Base-by-base conservation (phyloP, 2,797 vertebrate genomes). In the Enteromius paludinosus region DNA sequence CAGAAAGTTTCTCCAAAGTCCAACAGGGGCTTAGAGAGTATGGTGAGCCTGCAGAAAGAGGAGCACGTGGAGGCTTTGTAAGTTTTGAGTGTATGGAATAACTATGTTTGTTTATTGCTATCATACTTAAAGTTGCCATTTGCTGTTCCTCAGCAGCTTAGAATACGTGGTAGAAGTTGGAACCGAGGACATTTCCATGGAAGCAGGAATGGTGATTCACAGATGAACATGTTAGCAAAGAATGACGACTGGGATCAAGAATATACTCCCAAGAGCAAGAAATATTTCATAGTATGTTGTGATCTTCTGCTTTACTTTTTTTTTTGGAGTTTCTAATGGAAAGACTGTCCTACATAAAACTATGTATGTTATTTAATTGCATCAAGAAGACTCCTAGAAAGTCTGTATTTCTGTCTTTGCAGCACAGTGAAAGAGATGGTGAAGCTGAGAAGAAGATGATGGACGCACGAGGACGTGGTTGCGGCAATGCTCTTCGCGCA, bases 161-260 rank as follows among this genome's bases (percentile, higher is more conserved):
- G 93, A 90, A 95, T 97, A 80, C 94, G 95, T 89, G 97, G 97
- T 43, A 95, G 96, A 91, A 93, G 95, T 82, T 99, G 97, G 97
- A 97, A 94, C 93, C 95, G 95, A 94, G 95, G 95, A 43, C 94
- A 87, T 91, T 95, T 95, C 85, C 95, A 96, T 56, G 95, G 94
- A 89, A 96, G 95, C 86, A 91, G 92, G 79, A 96, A 94, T 66
- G 94, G 92, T 12, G 83, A 95, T 84, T 65, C 94, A 41, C 75
- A 74, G 23, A 49, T 62, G 38, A 28, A 91, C 89, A 91, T 86
- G 62, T 90, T 95, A 25, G 92, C 59, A 89, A 94, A 96, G 66
- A 96, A 95, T 82, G 96, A 98, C 86, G 96, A 97, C 78, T 98
- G 97, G 98, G 96, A 98, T 86, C 96, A 96, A 0, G 97, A 98